Evolutionary conservation across 2,888 invertebrate species (phyloP), one percentile per base, ranked within the genome.

Genomic region (Arge pagana): DNA sequence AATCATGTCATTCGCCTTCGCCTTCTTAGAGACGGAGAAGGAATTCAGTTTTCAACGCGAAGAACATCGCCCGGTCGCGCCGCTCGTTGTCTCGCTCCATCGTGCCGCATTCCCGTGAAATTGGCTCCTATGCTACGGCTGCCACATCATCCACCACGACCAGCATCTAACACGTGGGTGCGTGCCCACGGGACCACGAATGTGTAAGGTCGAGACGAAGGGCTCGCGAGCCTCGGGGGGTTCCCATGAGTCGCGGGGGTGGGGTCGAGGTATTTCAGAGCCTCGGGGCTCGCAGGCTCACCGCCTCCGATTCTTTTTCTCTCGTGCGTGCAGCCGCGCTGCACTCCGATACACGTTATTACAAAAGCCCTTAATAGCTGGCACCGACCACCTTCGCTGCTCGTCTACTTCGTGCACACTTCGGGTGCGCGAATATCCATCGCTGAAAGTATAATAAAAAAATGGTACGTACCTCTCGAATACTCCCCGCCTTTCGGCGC

Each of bases 161-260:
- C 42, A 7, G n/a, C n/a, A n/a, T n/a, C n/a, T n/a, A n/a, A n/a
- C n/a, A n/a, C n/a, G n/a, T n/a, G n/a, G n/a, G n/a, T n/a, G n/a
- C n/a, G n/a, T n/a, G n/a, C 30, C 42, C 31, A 33, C 8, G 10
- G 33, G 21, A 31, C 45, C 33, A 45, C 33, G 35, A 33, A 35
- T 31, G 19, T 45, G 33, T 33, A 6, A 13, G 21, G 18, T 21
- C 33, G 33, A 15, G 45, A 45, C 23, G 43, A 31, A 41, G 19
- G 23, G 35, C 45, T 23, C 39, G 50, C 52, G 53, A 65, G 67
- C 71, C 55, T 51, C 55, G 65, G 70, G 68, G 64, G 55, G 65
- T 71, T 70, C 71, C 68, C 71, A 70, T 70, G 70, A 68, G 66
- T 68, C 59, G 71, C 67, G 71, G 70, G 71, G 59, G 60, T 63